A percentile compares a stretch with the other conserved stretches of the same genome.
phyloP scores from a whole-genome alignment of 35 echinoderm and acorn worm species.

The Heliocidaris tuberculata region DNA sequence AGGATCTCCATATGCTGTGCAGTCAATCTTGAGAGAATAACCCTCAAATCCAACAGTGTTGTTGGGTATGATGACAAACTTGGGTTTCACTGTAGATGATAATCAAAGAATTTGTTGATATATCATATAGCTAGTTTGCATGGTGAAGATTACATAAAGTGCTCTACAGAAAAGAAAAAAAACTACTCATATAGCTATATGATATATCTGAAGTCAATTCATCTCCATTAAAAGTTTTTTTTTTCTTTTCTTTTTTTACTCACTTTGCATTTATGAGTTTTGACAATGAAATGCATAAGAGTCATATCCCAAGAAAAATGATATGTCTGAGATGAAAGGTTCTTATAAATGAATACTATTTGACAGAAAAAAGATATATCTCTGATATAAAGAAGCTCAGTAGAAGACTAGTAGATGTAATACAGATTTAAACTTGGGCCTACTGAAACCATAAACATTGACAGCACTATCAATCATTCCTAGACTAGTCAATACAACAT shows the following conservation, averaged over 20 bases:
- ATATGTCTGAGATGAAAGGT: background rate
- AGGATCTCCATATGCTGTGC: constrained; percentile 83
- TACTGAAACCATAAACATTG: background rate
- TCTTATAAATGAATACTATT: no score
- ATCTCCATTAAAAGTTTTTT: no score
- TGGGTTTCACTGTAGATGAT: constrained; percentile 66
- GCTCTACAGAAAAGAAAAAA: background rate
- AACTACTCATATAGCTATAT: no score
- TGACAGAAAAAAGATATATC: background rate
- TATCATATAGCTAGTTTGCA: background rate
- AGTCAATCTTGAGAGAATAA: constrained; percentile 67
- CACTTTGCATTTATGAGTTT: no score
- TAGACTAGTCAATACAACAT: background rate
- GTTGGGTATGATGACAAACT: constrained; percentile 70
- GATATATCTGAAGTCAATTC: background rate
- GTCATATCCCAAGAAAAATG: background rate
- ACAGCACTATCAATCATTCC: background rate
- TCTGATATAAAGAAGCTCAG: background rate
- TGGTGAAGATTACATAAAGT: background rate
- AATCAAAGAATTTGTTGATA: background rate
- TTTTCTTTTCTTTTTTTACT: no score
- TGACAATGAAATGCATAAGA: background rate
- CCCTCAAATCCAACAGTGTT: constrained; percentile 74
- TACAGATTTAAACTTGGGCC: background rate
- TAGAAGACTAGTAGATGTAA: background rate